Percentiles rank a stretch among this genome's conserved stretches.
These are phyloP conservation scores for Drosophila subobscura DNA, from an alignment of 1,140 invertebrate genomes.

Conservation along the genomic window DNA sequence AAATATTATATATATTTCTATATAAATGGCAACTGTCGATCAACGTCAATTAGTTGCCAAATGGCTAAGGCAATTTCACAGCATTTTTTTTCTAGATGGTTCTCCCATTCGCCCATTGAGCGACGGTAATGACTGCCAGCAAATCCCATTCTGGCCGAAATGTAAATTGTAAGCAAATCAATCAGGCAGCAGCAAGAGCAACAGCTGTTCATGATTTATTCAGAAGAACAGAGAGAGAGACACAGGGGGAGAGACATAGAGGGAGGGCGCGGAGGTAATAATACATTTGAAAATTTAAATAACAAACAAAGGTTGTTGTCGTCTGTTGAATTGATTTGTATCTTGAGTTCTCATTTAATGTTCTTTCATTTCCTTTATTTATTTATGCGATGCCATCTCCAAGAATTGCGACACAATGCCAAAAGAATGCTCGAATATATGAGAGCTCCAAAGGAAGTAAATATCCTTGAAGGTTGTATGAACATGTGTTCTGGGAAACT, in stretches of 20 bases:
- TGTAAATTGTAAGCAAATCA: conserved; percentile 60
- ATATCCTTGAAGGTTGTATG: background rate
- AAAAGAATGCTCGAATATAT: conserved; percentile 11
- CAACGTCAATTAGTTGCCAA: conserved; percentile 73
- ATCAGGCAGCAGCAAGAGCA: conserved; percentile 52
- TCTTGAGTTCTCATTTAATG: conserved; percentile 47
- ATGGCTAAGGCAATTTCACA: conserved; percentile 51
- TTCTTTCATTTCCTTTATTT: conserved; percentile 36
- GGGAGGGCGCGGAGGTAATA: background rate
- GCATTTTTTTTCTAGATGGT: conserved; percentile 9
- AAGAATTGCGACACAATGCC: conserved; percentile 3
- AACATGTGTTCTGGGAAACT: conserved; percentile 15
- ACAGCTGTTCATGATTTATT: conserved; percentile 55
- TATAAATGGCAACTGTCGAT: conserved; percentile 75
- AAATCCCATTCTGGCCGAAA: conserved; percentile 39
- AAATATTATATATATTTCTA: conserved; percentile 62
- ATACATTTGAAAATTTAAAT: conserved; percentile 49
- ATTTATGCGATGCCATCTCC: conserved; percentile 33
- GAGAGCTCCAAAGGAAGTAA: background rate
- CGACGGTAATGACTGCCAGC: conserved; percentile 19
- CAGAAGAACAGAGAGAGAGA: background rate
- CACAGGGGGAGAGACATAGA: background rate
- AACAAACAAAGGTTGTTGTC: conserved; percentile 46
- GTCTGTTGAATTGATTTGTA: conserved; percentile 65
- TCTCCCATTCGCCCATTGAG: conserved; percentile 4